Evolutionary conservation across 2,888 invertebrate genomes (phyloP), one percentile per base, ranked within the genome.

Genomic region (Entomobrya multifasciata): DNA sequence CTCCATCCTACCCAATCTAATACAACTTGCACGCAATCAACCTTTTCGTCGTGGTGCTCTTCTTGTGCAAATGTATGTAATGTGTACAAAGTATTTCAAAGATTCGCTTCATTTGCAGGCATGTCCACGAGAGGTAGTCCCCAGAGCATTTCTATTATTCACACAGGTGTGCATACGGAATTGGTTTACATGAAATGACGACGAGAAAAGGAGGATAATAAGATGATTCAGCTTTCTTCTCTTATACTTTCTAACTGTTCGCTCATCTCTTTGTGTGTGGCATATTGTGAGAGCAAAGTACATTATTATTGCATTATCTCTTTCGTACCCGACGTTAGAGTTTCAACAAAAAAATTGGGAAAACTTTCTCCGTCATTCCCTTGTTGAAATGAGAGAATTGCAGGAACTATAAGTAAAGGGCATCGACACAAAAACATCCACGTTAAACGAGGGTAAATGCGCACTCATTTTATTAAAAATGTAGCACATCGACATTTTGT

Each of bases 71-170:
- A 20, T 76, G 76, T 76, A 57, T 36, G 57, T n/a, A 60, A 62
- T 62, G 15, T 62, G 62, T 72, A 72, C 72, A 27, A 77, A 20
- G 82, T 60, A 60, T 76, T 83, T 83, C 65, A 76, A 74, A 83
- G 67, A 76, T 83, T 83, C 65, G 65, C 83, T 83, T 83, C 83
- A 83, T 83, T 83, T 83, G 55, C 83, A 76, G 44, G 22, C 83
- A 36, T 62, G 83, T 83, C 83, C 83, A 83, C 83, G 83, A 83
- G 83, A 83, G 83, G 83, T 76, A 83, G 83, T 83, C 83, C 83
- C 83, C 17, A 36, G 83, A 83, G 83, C 27, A 52, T 83, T 83
- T 83, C 76, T 83, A 83, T 83, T 83, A 83, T 83, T 83, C 83
- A 83, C 76, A 83, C 83, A 83, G 83, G 83, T 83, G 83, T 77